These are phyloP conservation scores for Automeris io DNA, from an alignment of 2,888 invertebrate genomes.

Conservation along the genomic window DNA sequence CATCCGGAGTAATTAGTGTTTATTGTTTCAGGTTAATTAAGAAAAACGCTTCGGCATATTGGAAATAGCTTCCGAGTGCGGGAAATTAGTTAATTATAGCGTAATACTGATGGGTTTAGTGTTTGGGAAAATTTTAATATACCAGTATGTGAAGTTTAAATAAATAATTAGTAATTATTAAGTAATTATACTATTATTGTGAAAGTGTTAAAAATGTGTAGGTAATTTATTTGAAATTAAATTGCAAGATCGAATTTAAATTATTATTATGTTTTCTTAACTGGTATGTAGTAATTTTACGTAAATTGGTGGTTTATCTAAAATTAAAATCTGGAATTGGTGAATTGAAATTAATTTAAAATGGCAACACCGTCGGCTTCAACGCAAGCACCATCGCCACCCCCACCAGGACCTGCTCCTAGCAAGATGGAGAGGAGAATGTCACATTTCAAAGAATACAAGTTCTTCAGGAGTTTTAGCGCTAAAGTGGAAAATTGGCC, in stretches of 20 bases:
- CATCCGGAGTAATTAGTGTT: conserved; percentile 6
- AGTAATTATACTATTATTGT: no score
- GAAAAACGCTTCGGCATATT: conserved; percentile 26
- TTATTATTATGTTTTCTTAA: no score
- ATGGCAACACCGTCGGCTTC: conserved; percentile 54
- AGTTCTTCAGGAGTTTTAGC: conserved; percentile 93
- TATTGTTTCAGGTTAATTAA: conserved; percentile 55
- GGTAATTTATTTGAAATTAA: no score
- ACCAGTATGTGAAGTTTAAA: no score
- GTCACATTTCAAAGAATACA: conserved; percentile 88
- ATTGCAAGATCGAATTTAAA: no score
- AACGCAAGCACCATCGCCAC: conserved; percentile 60
- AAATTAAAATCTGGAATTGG: no score
- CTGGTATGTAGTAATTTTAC: no score
- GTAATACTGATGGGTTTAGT: neutral
- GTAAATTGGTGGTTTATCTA: no score
- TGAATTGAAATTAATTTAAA: conserved; percentile 18
- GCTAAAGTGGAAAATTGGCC: conserved; percentile 94
- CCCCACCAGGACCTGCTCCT: conserved; percentile 51
- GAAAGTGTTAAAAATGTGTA: no score
- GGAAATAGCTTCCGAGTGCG: conserved; percentile 14
- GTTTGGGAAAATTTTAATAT: no score
- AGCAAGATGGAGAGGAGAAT: conserved; percentile 74
- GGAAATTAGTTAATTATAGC: neutral
- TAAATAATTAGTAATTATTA: no score